phyloP scores from a whole-genome alignment of 1,140 invertebrate genomes.

The Danaus plexippus region DNA sequence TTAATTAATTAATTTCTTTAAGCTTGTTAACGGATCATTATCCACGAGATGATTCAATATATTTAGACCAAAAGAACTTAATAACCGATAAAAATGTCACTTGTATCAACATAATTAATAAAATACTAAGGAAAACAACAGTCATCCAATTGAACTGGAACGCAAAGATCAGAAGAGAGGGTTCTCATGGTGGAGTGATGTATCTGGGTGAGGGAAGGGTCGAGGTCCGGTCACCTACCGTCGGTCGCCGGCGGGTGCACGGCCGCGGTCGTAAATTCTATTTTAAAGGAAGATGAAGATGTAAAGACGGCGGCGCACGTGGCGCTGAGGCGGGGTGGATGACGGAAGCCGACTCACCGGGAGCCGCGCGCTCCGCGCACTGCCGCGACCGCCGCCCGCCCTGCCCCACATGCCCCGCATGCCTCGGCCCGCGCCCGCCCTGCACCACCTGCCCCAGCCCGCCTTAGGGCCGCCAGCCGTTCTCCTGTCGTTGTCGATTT shows the following conservation, averaged over 20 bases:
- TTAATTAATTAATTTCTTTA: no score
- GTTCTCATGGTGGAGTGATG: constrained; percentile 3
- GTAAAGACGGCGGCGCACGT: constrained; percentile 15
- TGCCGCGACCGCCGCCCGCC: constrained; percentile 33
- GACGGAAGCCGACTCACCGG: constrained; percentile 35
- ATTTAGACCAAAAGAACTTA: no score
- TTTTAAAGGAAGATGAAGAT: constrained; percentile 6
- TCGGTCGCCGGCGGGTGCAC: neutral
- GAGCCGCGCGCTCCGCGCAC: constrained; percentile 49
- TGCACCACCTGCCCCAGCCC: constrained; percentile 19
- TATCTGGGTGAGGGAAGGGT: constrained; percentile 2
- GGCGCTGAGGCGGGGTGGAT: constrained; percentile 17
- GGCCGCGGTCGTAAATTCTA: constrained; percentile 10
- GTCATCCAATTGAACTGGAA: no score
- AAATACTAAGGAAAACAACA: no score
- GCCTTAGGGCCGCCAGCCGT: constrained; percentile 17
- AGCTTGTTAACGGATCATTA: no score
- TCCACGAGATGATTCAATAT: no score
- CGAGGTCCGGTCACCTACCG: neutral
- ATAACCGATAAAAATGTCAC: no score
- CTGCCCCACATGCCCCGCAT: constrained; percentile 10
- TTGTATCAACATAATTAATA: no score
- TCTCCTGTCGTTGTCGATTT: constrained; percentile 17
- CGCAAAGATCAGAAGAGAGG: no score
- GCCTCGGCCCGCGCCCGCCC: constrained; percentile 14